These are phyloP conservation scores for Ceramica pisi DNA, from an alignment of 2,888 invertebrate genomes.

Conservation along the genomic window DNA sequence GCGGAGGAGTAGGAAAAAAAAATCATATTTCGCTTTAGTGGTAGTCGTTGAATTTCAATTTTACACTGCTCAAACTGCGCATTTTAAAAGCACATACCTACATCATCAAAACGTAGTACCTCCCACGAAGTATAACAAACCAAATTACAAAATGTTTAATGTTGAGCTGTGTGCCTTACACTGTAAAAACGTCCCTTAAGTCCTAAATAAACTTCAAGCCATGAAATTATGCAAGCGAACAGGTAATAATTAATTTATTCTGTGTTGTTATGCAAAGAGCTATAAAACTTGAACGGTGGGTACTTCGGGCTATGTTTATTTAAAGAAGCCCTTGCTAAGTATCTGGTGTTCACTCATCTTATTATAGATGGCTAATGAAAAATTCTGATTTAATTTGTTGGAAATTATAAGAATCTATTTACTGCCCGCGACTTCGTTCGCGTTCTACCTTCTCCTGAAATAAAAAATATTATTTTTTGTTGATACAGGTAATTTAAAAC, in stretches of 20 bases:
- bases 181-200: constrained; percentile 64
- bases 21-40: no score
- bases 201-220: constrained; percentile 75
- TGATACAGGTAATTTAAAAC: no score
- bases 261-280: constrained; percentile 73
- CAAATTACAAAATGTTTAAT: constrained; percentile 52
- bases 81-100: background rate
- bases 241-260: constrained; percentile 82
- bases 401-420: background rate
- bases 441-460: no score
- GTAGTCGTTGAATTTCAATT: background rate
- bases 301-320: constrained; percentile 70
- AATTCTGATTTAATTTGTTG: background rate
- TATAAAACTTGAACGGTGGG: constrained; percentile 67
- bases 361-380: background rate
- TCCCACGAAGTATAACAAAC: constrained; percentile 24
- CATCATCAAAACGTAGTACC: constrained; percentile 12
- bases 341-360: constrained; percentile 22
- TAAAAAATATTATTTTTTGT: no score
- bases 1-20: no score
- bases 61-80: background rate
- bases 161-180: constrained; percentile 43
- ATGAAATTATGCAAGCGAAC: constrained; percentile 75
- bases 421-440: no score
- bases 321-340: constrained; percentile 65